phyloP scores from a whole-genome alignment of 2,113 vertebrate genomes.

The Ursus arctos region DNA sequence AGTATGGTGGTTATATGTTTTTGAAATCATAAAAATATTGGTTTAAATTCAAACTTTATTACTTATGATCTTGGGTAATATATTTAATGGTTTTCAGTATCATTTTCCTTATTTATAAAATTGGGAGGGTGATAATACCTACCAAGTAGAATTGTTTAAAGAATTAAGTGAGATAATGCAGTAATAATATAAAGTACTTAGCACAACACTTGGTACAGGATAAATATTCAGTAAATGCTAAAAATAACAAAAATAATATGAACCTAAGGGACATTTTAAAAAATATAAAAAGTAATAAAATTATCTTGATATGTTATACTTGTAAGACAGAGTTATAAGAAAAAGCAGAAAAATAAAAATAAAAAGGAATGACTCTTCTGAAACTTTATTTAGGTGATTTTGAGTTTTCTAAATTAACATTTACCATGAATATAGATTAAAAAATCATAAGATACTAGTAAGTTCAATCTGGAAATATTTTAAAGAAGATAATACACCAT shows the following conservation, averaged over 20 bases:
- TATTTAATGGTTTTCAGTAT: background rate
- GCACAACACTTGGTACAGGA: background rate
- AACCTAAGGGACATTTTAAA: background rate
- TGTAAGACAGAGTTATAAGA: background rate
- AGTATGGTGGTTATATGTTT: background rate
- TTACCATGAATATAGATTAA: background rate
- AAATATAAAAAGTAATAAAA: background rate
- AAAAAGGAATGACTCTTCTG: background rate
- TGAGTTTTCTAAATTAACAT: background rate
- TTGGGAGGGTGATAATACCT: background rate
- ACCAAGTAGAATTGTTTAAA: background rate
- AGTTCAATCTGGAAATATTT: background rate
- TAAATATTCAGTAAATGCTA: background rate
- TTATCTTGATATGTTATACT: background rate
- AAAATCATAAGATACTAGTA: background rate
- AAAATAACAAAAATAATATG: background rate
- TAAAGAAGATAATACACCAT: background rate
- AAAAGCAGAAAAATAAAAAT: background rate
- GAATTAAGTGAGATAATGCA: background rate
- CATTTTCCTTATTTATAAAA: background rate
- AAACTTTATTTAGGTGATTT: background rate
- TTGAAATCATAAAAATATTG: constrained; percentile 16
- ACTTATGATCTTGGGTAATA: background rate
- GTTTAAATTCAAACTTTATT: background rate
- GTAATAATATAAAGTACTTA: background rate